phyloP scores from a whole-genome alignment of 2,113 vertebrate species.

The Passer montanus region DNA sequence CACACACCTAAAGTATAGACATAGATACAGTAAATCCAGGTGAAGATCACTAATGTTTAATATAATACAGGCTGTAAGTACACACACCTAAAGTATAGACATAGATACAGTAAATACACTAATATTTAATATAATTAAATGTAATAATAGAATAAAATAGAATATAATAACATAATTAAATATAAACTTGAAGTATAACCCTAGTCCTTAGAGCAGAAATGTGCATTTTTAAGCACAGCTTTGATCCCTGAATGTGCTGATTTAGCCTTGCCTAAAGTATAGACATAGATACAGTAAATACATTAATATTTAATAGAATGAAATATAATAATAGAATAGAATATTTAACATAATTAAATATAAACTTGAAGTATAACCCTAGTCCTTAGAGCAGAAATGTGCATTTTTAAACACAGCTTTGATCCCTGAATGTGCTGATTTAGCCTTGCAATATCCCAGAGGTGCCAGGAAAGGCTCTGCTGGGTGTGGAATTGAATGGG shows the following conservation, averaged over 20 bases:
- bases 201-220: background rate
- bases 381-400: background rate
- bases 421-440: background rate
- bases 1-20: background rate
- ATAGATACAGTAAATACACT: background rate
- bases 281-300: background rate
- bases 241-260: background rate
- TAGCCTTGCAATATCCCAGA: background rate
- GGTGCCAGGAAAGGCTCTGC: background rate
- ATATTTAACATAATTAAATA: background rate
- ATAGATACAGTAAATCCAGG: background rate
- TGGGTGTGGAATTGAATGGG: background rate
- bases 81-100: background rate
- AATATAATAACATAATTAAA: background rate
- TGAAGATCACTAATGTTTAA: no score
- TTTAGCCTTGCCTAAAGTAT: background rate
- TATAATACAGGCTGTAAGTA: background rate
- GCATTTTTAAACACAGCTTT: background rate
- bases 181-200: fast-evolving
- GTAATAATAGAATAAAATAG: background rate
- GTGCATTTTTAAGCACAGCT: background rate
- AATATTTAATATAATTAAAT: background rate
- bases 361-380: fast-evolving
- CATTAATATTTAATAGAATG: background rate
- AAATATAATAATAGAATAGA: background rate